Evolutionary conservation across 2,113 vertebrate species (phyloP).

Genomic region (Rhabdomys dilectus): DNA sequence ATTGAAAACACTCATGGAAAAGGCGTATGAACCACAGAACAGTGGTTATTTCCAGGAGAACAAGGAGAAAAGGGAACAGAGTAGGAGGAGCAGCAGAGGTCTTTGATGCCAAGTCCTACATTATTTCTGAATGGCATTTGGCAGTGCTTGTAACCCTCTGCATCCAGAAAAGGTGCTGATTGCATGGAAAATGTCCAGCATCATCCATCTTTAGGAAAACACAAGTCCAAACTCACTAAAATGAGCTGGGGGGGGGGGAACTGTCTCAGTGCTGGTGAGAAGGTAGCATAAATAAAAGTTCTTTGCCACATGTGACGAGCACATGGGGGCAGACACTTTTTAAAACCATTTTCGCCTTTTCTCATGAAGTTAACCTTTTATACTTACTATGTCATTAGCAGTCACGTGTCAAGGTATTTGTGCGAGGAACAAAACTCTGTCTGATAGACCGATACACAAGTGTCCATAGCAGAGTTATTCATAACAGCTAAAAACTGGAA

Average conservation of each 20-base stretch:
- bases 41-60: background rate
- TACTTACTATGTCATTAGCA: background rate
- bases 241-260: background rate
- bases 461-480: background rate
- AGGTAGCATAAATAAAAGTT: background rate
- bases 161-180: slow-evolving; percentile 12
- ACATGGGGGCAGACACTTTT: background rate
- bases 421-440: background rate
- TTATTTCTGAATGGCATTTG: slow-evolving; percentile 35
- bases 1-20: background rate
- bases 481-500: slow-evolving; percentile 18
- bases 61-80: background rate
- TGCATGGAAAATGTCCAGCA: background rate
- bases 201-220: slow-evolving; percentile 32
- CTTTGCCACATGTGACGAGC: background rate
- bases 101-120: background rate
- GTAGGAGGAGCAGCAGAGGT: background rate
- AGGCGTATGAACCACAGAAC: background rate
- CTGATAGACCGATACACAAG: background rate
- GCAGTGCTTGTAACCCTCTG: background rate
- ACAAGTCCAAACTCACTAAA: background rate
- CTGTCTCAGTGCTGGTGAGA: background rate
- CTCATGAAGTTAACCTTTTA: slow-evolving; percentile 11
- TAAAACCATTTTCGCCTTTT: background rate
- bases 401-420: background rate